Conservation (phyloP, 2,888 invertebrate genomes). For the Lacanobia wlatinum region DNA sequence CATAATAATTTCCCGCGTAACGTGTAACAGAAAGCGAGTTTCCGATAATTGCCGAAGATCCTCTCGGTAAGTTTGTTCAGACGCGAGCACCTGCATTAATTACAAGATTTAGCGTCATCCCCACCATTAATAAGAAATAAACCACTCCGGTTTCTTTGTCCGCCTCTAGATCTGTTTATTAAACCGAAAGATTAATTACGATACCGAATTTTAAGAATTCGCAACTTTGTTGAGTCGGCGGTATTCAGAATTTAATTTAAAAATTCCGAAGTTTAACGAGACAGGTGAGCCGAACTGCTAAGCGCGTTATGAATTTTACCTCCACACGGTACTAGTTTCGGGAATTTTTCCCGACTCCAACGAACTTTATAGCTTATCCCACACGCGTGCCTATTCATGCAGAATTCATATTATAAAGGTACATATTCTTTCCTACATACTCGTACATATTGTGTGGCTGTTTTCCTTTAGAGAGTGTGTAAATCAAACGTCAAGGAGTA, state of each 20-base stretch:
- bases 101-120: slow-evolving; percentile 87
- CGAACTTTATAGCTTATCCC: slow-evolving; percentile 86
- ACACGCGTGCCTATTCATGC: slow-evolving; percentile 75
- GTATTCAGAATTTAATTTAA: slow-evolving; percentile 90
- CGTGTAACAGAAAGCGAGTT: slow-evolving; percentile 81
- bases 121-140: slow-evolving; percentile 87
- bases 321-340: slow-evolving; percentile 84
- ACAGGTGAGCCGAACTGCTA: slow-evolving; percentile 89
- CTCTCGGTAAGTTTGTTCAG: slow-evolving; percentile 77
- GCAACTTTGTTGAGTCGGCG: slow-evolving; percentile 86
- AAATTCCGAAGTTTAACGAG: slow-evolving; percentile 90
- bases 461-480: slow-evolving; percentile 57
- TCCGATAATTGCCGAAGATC: slow-evolving; percentile 85
- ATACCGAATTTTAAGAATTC: slow-evolving; percentile 88
- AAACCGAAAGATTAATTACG: slow-evolving; percentile 88
- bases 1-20: slow-evolving; percentile 80
- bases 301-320: slow-evolving; percentile 89
- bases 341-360: slow-evolving; percentile 84
- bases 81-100: slow-evolving; percentile 88
- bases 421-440: slow-evolving; percentile 64
- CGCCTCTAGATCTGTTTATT: slow-evolving; percentile 82
- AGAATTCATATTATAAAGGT: slow-evolving; percentile 74
- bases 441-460: slow-evolving; percentile 55
- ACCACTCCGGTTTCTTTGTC: slow-evolving; percentile 79
- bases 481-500: slow-evolving; percentile 67